Base-by-base conservation (phyloP, 2,888 invertebrate species). In the Ecliptopera silaceata region DNA sequence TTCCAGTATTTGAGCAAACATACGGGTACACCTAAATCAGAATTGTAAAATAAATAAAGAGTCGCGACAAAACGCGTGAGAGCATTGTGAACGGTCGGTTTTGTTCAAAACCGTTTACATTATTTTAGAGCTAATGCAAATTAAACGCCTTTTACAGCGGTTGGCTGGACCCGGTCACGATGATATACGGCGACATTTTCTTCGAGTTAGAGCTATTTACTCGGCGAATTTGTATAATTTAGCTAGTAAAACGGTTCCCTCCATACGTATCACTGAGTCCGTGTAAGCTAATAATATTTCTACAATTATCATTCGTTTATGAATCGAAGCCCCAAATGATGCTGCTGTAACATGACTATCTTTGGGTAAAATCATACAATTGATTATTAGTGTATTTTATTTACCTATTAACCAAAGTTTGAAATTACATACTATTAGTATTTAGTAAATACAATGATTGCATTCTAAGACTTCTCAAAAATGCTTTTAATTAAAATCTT, bases 111-210 rank as follows among this genome's bases (percentile, higher is more conserved):
- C 50, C 65, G 66, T 65, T 70, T 64, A 68, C 67, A 71, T 67
- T 55, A 64, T 65, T 65, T 61, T 62, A 65, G 62, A 65, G 66
- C 55, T 66, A 61, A 69, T 64, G 65, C 65, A 63, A 65, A 64
- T 65, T 64, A 48, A 65, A 68, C 59, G 59, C 61, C 56, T 63
- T 62, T 63, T 59, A 61, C 64, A 56, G 59, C 59, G 68, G 69
- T 71, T 71, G 69, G 69, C 72, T 63, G 71, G 71, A 66, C 71
- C 66, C 71, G 63, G 66, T 61, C 70, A 69, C 74, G 76, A 80
- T 82, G 79, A 82, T 74, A 77, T 80, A 78, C 67, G 76, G 65
- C 63, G 72, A 70, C 77, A 76, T 74, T 80, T 74, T 72, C 68
- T 72, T 69, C 56, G 68, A 72, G 73, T 79, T 74, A 72, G 70